These are phyloP conservation scores for Myotis myotis DNA, from an alignment of 2,797 vertebrate genomes.

Conservation along the genomic window DNA sequence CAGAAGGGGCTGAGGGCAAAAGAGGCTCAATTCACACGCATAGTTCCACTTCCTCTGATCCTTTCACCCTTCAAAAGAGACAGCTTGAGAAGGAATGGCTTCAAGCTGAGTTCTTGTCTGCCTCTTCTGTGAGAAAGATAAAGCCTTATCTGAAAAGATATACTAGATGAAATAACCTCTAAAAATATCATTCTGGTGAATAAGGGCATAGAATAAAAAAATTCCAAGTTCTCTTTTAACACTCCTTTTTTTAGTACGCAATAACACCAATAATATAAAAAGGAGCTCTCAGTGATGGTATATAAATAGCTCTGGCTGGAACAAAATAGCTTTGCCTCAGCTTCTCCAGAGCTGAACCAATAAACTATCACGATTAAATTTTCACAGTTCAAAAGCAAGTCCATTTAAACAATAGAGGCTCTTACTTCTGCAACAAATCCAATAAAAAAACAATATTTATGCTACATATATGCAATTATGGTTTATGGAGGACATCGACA, in stretches of 20 bases:
- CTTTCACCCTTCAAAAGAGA: constrained; percentile 66
- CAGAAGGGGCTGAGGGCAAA: constrained; percentile 39
- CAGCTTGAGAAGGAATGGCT: constrained; percentile 53
- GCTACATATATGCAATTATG: constrained; percentile 68
- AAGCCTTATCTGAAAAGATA: constrained; percentile 69
- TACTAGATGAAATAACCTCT: constrained; percentile 79
- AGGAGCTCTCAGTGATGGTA: constrained; percentile 83
- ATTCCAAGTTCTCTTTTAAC: constrained; percentile 79
- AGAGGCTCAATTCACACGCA: constrained; percentile 40
- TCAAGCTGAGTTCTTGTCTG: constrained; percentile 75
- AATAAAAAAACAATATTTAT: constrained; percentile 81
- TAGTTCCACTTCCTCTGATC: constrained; percentile 60
- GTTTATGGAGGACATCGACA: constrained; percentile 75
- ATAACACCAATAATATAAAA: constrained; percentile 83
- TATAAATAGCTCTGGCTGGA: constrained; percentile 86
- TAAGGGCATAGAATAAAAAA: constrained; percentile 71
- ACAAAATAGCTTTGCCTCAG: constrained; percentile 82
- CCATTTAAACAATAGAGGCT: constrained; percentile 82
- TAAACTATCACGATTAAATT: constrained; percentile 82
- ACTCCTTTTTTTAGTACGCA: constrained; percentile 79
- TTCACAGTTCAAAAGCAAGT: constrained; percentile 83
- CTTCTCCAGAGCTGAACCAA: constrained; percentile 81
- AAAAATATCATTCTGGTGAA: constrained; percentile 76
- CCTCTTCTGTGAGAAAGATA: constrained; percentile 60
- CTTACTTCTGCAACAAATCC: constrained; percentile 80